Evolutionary conservation across 2,888 invertebrate genomes (phyloP).

Genomic region (Chalcosyrphus nemorum): DNA sequence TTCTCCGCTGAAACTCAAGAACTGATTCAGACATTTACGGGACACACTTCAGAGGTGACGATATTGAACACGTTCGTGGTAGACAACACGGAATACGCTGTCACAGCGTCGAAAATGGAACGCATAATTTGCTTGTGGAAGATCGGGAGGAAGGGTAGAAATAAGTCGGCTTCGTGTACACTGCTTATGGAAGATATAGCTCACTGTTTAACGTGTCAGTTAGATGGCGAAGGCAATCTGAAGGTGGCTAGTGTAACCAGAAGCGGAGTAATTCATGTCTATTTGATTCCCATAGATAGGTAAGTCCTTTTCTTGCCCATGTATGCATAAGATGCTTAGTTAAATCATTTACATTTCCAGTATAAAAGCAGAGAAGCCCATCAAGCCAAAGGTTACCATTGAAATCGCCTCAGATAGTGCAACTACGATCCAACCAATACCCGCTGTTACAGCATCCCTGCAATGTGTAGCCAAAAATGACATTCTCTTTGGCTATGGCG

Average conservation of each 20-base stretch:
- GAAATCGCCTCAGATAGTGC: constrained; percentile 84
- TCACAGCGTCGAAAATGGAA: constrained; percentile 80
- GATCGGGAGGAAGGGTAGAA: constrained; percentile 80
- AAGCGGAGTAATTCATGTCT: constrained; percentile 91
- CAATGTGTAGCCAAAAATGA: constrained; percentile 78
- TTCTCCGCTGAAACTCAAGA: constrained; percentile 86
- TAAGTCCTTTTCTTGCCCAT: constrained; percentile 31
- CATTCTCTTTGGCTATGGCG: constrained; percentile 85
- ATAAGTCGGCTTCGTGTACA: constrained; percentile 84
- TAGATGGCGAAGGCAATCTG: constrained; percentile 83
- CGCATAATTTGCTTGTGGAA: constrained; percentile 81
- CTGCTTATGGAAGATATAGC: constrained; percentile 88
- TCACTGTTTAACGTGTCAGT: constrained; percentile 83
- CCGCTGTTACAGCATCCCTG: constrained; percentile 83
- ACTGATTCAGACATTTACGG: constrained; percentile 85
- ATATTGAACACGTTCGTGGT: constrained; percentile 80
- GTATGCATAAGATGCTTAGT: not conserved
- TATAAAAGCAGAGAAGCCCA: constrained; percentile 83
- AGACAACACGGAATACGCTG: constrained; percentile 77
- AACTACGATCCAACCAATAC: constrained; percentile 83
- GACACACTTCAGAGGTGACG: constrained; percentile 85
- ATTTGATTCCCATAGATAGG: constrained; percentile 90
- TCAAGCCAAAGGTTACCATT: constrained; percentile 86
- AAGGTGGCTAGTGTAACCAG: constrained; percentile 85
- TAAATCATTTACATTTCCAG: constrained; percentile 65